Evolutionary conservation across 2,797 vertebrate genomes (phyloP).

Genomic region (Sebastes umbrosus): DNA sequence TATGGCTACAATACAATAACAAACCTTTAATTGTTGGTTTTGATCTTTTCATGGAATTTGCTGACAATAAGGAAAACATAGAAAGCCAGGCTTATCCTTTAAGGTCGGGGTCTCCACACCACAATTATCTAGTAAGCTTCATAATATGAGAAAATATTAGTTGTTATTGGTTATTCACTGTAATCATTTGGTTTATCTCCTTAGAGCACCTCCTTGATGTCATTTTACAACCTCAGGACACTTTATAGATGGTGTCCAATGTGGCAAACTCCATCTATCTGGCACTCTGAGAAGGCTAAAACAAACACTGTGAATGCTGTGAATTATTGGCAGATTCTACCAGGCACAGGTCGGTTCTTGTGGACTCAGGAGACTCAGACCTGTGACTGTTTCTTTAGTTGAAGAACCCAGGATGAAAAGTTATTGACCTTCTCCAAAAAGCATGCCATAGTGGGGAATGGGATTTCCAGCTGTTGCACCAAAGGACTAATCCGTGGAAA

Average conservation of each 20-base stretch:
- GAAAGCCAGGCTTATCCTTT: neutral
- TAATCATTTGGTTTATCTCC: neutral
- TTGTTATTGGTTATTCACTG: neutral
- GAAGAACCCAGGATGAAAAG: conserved; percentile 18
- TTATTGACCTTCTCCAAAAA: conserved; percentile 17
- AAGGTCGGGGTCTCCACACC: neutral
- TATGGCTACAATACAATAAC: neutral
- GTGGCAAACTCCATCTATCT: neutral
- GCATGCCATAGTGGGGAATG: conserved; percentile 27
- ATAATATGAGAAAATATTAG: neutral
- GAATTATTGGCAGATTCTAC: conserved; percentile 28
- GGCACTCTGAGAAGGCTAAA: neutral
- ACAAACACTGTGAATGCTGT: neutral
- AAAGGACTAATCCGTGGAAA: neutral
- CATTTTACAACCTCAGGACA: neutral
- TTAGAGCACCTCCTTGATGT: neutral
- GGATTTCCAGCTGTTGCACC: conserved; percentile 5
- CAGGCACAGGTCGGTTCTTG: neutral
- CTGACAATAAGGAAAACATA: neutral
- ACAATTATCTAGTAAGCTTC: neutral
- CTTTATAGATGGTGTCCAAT: neutral
- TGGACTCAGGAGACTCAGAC: neutral
- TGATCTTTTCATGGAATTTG: neutral
- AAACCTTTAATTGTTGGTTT: neutral
- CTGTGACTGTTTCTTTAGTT: neutral